Conservation (phyloP, 1,140 invertebrate genomes). For the Drosophila ercepeae region DNA sequence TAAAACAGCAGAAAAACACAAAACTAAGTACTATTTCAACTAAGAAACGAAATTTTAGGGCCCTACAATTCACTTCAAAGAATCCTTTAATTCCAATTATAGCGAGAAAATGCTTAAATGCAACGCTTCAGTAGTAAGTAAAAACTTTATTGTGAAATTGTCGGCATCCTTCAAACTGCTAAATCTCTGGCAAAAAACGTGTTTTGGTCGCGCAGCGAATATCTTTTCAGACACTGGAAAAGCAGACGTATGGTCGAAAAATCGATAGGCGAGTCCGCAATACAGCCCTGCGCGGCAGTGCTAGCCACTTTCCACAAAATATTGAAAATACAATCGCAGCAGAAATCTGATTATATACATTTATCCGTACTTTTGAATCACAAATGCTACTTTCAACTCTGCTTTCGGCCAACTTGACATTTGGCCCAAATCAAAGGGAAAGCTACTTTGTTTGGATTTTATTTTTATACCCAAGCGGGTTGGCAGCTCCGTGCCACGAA, state of each 20-base stretch:
- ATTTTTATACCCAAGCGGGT: background rate
- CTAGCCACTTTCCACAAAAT: slow-evolving; percentile 23
- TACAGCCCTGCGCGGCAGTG: slow-evolving; percentile 9
- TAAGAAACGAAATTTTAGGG: background rate
- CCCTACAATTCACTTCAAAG: slow-evolving; percentile 33
- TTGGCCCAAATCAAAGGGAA: background rate
- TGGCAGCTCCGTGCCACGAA: slow-evolving; percentile 45
- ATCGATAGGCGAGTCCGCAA: slow-evolving; percentile 15
- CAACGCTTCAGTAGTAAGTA: background rate
- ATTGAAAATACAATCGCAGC: background rate
- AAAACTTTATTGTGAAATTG: slow-evolving; percentile 20
- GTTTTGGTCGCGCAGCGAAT: slow-evolving; percentile 21
- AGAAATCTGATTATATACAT: background rate
- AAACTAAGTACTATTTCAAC: slow-evolving; percentile 15
- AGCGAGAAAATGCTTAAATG: background rate
- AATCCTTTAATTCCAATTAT: slow-evolving; percentile 3
- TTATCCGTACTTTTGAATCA: slow-evolving; percentile 7
- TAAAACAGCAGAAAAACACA: slow-evolving; percentile 26
- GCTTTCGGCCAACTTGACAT: slow-evolving; percentile 3
- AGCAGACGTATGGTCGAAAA: slow-evolving; percentile 21
- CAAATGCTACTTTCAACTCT: slow-evolving; percentile 12
- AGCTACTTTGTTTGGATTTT: slow-evolving; percentile 13
- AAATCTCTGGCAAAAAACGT: slow-evolving; percentile 17
- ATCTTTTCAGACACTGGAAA: slow-evolving; percentile 18
- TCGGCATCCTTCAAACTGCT: background rate